These are phyloP conservation scores for Drosophila neotestacea DNA, from an alignment of 2,888 invertebrate genomes.

Conservation along the genomic window DNA sequence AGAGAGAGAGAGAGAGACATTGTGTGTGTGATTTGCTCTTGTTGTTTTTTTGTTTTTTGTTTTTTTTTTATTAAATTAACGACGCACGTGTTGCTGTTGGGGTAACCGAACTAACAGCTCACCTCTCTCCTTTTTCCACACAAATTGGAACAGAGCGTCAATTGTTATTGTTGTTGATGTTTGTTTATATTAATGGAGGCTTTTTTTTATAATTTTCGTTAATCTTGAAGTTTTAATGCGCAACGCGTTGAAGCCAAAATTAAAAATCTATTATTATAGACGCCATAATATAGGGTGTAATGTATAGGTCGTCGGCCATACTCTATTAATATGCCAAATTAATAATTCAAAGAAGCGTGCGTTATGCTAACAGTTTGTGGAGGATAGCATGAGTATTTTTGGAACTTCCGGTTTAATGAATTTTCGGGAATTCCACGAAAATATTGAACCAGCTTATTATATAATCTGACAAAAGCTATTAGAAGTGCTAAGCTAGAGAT, in stretches of 20 bases:
- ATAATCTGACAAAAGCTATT: background rate
- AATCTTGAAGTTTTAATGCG: slow-evolving; percentile 55
- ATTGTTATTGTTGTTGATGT: slow-evolving; percentile 24
- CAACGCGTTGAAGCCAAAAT: slow-evolving; percentile 52
- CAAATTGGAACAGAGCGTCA: slow-evolving; percentile 34
- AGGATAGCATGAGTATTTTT: slow-evolving; percentile 12
- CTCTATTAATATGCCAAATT: slow-evolving; percentile 7
- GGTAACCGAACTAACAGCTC: slow-evolving; percentile 52
- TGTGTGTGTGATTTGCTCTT: slow-evolving; percentile 41
- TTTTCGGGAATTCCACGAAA: background rate
- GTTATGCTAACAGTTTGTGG: slow-evolving; percentile 4
- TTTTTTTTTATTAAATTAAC: slow-evolving; percentile 66
- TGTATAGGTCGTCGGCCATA: slow-evolving; percentile 42
- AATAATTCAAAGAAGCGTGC: slow-evolving; percentile 21
- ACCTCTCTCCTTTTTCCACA: slow-evolving; percentile 24
- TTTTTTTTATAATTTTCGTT: slow-evolving; percentile 30
- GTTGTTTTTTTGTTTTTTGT: slow-evolving; percentile 53
- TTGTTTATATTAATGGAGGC: slow-evolving; percentile 60
- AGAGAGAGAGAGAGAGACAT: slow-evolving; percentile 15
- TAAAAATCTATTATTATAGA: slow-evolving; percentile 62
- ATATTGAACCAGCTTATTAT: background rate
- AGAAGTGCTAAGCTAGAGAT: too few species aligned
- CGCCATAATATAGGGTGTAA: slow-evolving; percentile 56
- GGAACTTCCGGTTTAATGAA: slow-evolving; percentile 22
- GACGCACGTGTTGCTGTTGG: slow-evolving; percentile 70